Evolutionary conservation across 2,113 vertebrate genomes (phyloP), one percentile per base, ranked within the genome.

Genomic region (Gallinago jamesoni): DNA sequence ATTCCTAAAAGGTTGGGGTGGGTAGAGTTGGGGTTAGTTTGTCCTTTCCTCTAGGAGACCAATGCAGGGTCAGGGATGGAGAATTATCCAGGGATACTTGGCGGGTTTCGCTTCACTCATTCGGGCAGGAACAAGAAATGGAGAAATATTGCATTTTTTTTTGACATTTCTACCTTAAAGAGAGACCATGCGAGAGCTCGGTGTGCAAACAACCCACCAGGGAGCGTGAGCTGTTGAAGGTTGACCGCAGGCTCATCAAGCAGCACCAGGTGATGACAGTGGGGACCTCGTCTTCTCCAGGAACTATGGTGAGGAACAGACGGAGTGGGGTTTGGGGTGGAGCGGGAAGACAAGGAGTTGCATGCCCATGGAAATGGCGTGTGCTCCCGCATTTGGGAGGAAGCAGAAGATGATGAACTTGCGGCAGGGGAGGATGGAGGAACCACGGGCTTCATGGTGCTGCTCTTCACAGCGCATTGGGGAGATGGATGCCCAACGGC

Each of bases 141-240:
- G 19, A 33, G 21, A 52, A 48, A 2, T 25, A 30, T 9, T 28
- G 8, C 0, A 0, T 15, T 9, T 7, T 1, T 31, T 79, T 91
- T 60, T 50, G 41, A 22, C 7, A 6, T 63, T n/a, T 70, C 14
- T 59, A 7, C 45, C 63, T 82, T 25, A 59, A 57, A 75, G 24
- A 86, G 28, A 52, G 23, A 55, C 31, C 6, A 12, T 0, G 4
- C 0, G 8, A 28, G 39, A 68, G 30, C 30, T 37, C 35, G 35
- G 35, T 37, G 35, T 37, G 35, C 35, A 37, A 37, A 37, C 35
- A 37, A 37, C 35, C 35, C 35, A 37, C 35, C 35, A 37, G 35
- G 24, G 10, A 1, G 0, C 2, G 33, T 20, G 33, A 35, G 21
- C 28, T 31, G 23, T 6, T 20, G 27, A 33, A 27, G 35, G 24